Conservation (phyloP, 2,888 invertebrate genomes). For the Papilio protenor region DNA sequence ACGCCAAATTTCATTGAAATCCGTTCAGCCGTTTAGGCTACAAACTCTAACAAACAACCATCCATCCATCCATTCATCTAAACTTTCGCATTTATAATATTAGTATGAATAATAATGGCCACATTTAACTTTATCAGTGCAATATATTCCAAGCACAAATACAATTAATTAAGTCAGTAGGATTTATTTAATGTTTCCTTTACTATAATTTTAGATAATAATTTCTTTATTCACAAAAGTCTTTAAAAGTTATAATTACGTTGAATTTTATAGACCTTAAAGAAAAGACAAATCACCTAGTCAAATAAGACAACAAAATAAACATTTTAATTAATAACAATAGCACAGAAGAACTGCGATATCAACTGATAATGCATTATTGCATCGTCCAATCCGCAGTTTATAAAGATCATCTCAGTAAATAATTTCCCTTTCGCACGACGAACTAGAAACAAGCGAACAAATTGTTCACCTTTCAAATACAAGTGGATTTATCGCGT, state of each 20-base stretch:
- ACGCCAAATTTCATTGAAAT: too few species aligned
- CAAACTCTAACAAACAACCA: too few species aligned
- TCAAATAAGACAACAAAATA: neutral
- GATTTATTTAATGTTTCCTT: neutral
- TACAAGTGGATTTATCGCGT: constrained; percentile 42
- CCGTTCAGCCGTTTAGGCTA: too few species aligned
- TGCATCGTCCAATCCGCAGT: neutral
- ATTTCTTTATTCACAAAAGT: neutral
- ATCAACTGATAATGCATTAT: neutral
- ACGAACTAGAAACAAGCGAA: constrained; percentile 32
- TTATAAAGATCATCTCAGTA: constrained; percentile 26
- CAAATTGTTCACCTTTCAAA: constrained; percentile 43
- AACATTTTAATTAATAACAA: neutral
- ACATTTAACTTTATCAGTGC: neutral
- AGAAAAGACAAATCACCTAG: neutral
- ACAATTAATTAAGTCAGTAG: neutral
- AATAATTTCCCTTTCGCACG: constrained; percentile 42
- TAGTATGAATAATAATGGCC: neutral
- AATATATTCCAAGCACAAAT: neutral
- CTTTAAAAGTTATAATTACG: neutral
- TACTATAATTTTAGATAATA: neutral
- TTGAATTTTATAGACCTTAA: neutral
- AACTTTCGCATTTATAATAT: too few species aligned
- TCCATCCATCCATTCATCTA: too few species aligned
- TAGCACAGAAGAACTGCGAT: neutral